Percentiles rank a stretch among this genome's conserved stretches.
Conservation (phyloP, 2,113 vertebrate genomes). For the Syngnathus scovelli region DNA sequence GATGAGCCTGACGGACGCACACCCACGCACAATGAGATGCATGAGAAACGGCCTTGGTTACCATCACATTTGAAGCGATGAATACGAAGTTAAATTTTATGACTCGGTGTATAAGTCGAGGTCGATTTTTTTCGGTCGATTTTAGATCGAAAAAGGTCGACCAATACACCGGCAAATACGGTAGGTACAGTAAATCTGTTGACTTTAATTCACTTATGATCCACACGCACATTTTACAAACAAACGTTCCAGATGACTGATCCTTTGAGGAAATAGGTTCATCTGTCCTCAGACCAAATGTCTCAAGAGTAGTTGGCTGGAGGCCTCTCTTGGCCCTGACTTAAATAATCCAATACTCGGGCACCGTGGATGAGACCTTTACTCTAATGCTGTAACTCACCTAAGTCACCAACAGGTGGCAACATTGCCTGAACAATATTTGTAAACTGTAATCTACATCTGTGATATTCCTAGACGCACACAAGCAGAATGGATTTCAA, state of each 20-base stretch:
- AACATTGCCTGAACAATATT: not conserved
- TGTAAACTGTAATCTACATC: not conserved
- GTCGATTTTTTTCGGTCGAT: no score
- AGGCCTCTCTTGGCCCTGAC: not conserved
- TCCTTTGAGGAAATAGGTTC: slow-evolving; percentile 62
- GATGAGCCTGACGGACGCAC: no score
- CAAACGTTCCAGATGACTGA: slow-evolving; percentile 69
- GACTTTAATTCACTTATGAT: not conserved
- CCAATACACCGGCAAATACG: no score
- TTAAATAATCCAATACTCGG: slow-evolving; percentile 63
- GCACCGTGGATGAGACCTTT: slow-evolving; percentile 77
- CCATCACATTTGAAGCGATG: no score
- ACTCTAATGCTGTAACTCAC: slow-evolving; percentile 64
- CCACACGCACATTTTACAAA: slow-evolving; percentile 63
- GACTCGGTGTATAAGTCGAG: no score
- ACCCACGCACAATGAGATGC: no score
- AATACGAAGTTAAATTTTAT: no score
- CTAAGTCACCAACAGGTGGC: slow-evolving; percentile 52
- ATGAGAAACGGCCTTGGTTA: no score
- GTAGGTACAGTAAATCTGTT: not conserved
- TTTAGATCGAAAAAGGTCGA: no score
- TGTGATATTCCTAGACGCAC: not conserved
- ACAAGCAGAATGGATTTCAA: not conserved
- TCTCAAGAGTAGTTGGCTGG: not conserved
- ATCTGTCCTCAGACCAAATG: not conserved